A percentile compares a stretch with the other conserved stretches of the same genome.
These are phyloP conservation scores for Microcebus jonahi DNA, from an alignment of 2,113 vertebrate species.

Conservation along the genomic window DNA sequence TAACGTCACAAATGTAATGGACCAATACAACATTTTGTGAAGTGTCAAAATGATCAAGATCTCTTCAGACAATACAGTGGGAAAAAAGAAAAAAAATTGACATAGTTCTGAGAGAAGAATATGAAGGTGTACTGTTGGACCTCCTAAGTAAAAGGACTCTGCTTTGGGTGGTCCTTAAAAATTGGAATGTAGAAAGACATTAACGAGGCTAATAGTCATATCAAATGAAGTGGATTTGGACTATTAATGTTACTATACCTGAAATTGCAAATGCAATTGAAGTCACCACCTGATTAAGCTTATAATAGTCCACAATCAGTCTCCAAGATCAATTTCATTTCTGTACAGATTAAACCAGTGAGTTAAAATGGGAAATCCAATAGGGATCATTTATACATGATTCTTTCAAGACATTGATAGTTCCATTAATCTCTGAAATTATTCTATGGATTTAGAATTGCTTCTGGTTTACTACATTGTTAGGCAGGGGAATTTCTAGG, in stretches of 20 bases:
- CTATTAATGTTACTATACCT: not conserved
- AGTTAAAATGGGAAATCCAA: not conserved
- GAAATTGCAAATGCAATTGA: too few relatives aligned
- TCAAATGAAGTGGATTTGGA: not conserved
- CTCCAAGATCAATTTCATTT: not conserved
- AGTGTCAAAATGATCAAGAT: not conserved
- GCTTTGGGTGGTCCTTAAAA: not conserved
- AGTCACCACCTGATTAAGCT: too few relatives aligned
- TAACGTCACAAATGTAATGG: not conserved
- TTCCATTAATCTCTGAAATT: not conserved
- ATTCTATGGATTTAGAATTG: not conserved
- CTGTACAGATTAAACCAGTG: not conserved
- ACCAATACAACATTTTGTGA: not conserved
- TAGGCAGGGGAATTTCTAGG: not conserved
- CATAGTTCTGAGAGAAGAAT: not conserved
- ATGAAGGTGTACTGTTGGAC: not conserved
- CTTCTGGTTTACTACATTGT: not conserved
- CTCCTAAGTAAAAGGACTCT: not conserved
- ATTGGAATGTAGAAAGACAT: not conserved
- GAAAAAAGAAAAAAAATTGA: not conserved
- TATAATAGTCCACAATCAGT: not conserved
- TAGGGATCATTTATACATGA: not conserved
- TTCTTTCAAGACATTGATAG: not conserved
- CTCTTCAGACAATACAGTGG: not conserved
- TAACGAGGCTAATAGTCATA: not conserved